Conservation (phyloP, 2,888 invertebrate genomes). For the Mystacides longicornis region DNA sequence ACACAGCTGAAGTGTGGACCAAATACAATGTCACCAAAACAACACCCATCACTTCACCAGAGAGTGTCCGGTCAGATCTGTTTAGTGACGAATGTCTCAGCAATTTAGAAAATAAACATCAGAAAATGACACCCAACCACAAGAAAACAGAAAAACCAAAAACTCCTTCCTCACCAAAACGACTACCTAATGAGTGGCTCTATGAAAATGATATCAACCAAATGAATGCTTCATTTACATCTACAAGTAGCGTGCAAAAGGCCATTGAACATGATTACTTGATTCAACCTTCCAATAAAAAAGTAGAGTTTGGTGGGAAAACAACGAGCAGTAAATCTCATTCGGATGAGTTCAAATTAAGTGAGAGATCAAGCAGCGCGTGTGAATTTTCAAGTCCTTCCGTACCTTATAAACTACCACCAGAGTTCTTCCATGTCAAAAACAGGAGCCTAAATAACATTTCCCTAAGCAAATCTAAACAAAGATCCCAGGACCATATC, state of each 20-base stretch:
- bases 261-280: constrained; percentile 52
- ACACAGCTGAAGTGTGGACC: constrained; percentile 22
- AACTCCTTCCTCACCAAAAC: constrained; percentile 12
- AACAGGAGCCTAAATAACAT: constrained; percentile 14
- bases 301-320: constrained; percentile 35
- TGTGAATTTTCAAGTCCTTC: constrained; percentile 10
- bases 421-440: constrained; percentile 19
- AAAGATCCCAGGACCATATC: constrained; percentile 19
- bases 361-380: constrained; percentile 2
- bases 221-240: constrained; percentile 29
- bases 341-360: constrained; percentile 31
- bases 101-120: constrained; percentile 37
- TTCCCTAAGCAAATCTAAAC: constrained; percentile 11
- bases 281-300: constrained; percentile 56
- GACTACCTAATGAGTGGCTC: constrained; percentile 37
- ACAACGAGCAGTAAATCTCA: constrained; percentile 34
- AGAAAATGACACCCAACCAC: background rate
- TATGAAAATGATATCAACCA: constrained; percentile 41
- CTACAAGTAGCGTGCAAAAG: constrained; percentile 37
- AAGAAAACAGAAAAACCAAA: constrained; percentile 18
- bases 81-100: constrained; percentile 47
- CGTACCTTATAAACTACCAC: constrained; percentile 11
- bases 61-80: constrained; percentile 33
- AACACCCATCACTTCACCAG: constrained; percentile 30
- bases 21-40: constrained; percentile 22